phyloP scores from a whole-genome alignment of 2,888 invertebrate genomes.

The Cheilosia grossa region DNA sequence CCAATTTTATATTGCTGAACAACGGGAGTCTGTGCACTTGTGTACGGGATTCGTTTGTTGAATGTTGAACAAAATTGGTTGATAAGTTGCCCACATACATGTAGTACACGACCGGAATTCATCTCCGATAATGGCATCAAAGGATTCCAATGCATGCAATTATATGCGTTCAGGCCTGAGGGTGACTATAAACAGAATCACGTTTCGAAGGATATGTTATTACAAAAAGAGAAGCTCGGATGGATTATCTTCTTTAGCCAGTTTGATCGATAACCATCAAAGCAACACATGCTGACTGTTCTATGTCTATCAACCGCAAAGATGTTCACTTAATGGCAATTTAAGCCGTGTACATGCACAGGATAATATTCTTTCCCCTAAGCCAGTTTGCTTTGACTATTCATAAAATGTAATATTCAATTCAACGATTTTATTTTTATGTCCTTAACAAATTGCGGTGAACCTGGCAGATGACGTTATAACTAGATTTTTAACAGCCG shows the following conservation, averaged over 20 bases:
- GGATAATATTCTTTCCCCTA: not conserved
- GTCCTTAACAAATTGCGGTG: not conserved
- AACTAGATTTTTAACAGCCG: slow-evolving; percentile 16
- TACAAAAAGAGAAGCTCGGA: too few species aligned
- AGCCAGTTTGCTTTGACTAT: not conserved
- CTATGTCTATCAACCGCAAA: not conserved
- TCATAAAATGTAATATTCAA: not conserved
- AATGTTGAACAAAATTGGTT: too few species aligned
- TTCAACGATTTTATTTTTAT: slow-evolving; percentile 1
- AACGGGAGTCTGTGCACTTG: too few species aligned
- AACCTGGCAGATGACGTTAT: not conserved
- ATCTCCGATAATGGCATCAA: too few species aligned
- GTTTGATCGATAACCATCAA: slow-evolving; percentile 31
- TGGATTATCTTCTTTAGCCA: not conserved
- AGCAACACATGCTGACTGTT: not conserved
- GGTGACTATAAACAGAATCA: too few species aligned
- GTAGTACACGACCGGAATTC: too few species aligned
- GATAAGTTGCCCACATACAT: too few species aligned
- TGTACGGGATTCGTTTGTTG: too few species aligned
- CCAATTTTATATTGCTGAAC: too few species aligned
- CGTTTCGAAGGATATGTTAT: too few species aligned
- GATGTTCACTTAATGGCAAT: slow-evolving; percentile 30
- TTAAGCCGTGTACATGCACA: slow-evolving; percentile 20
- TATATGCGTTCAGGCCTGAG: too few species aligned
- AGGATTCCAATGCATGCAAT: too few species aligned